These are phyloP conservation scores for Hydrophis major DNA, from an alignment of 2,797 vertebrate species.

Conservation along the genomic window DNA sequence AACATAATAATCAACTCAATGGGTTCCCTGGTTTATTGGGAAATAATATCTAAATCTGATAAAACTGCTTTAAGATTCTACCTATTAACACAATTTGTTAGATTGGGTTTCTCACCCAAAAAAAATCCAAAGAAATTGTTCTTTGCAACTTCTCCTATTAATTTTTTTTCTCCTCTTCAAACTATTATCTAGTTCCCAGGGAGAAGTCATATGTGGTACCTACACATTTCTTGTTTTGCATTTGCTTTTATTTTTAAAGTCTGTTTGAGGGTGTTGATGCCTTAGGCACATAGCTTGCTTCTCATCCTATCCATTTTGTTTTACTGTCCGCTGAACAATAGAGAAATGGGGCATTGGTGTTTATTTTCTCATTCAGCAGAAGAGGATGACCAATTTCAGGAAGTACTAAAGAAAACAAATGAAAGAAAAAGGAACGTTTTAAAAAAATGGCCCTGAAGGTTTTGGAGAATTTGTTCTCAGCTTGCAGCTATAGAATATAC, in stretches of 20 bases:
- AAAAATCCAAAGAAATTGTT: background rate
- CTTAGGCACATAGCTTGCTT: background rate
- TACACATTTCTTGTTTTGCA: background rate
- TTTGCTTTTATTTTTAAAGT: background rate
- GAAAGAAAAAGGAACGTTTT: background rate
- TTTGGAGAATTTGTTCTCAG: background rate
- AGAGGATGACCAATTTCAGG: background rate
- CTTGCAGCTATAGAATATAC: background rate
- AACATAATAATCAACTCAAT: background rate
- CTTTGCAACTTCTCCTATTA: background rate
- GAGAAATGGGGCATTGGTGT: background rate
- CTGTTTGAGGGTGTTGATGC: background rate
- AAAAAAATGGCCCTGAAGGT: background rate
- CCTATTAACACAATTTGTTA: background rate
- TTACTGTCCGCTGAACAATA: background rate
- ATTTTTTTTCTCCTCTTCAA: background rate
- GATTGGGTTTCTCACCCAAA: background rate
- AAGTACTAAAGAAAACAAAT: too few relatives aligned
- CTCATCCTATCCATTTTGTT: background rate
- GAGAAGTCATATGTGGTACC: background rate
- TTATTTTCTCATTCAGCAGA: background rate
- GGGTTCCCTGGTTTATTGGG: background rate
- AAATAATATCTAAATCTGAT: background rate
- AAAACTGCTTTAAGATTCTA: background rate
- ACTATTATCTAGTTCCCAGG: background rate